A percentile compares a stretch with the other conserved stretches of the same genome.
These are phyloP conservation scores for Scaptomyza pallida DNA, from an alignment of 1,140 invertebrate species.

Conservation along the genomic window DNA sequence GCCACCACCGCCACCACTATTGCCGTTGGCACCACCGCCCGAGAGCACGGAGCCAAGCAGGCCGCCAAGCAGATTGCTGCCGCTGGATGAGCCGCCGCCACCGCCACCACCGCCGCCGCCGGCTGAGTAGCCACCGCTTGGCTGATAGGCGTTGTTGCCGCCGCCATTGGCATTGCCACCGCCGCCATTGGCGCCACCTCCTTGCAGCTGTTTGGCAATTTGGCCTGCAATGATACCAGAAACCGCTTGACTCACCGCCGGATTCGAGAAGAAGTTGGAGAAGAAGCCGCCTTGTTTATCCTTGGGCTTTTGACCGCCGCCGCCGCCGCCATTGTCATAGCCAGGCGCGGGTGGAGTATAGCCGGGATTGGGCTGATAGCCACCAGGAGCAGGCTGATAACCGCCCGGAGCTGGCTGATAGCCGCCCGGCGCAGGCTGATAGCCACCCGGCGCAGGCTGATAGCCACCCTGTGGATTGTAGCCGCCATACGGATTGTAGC, in stretches of 20 bases:
- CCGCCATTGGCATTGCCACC: slow-evolving; percentile 29
- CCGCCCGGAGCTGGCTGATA: slow-evolving; percentile 53
- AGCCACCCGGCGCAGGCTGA: slow-evolving; percentile 42
- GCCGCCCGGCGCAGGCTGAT: slow-evolving; percentile 38
- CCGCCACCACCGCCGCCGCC: slow-evolving; percentile 49
- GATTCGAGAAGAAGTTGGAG: slow-evolving; percentile 80
- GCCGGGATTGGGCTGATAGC: slow-evolving; percentile 63
- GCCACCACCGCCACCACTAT: slow-evolving; percentile 45
- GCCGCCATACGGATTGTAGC: slow-evolving; percentile 57
- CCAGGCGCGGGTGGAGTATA: slow-evolving; percentile 68
- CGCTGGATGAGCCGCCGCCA: slow-evolving; percentile 40
- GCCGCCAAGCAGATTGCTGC: slow-evolving; percentile 64
- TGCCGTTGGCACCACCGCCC: slow-evolving; percentile 48
- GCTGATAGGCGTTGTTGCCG: slow-evolving; percentile 60
- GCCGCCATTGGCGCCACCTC: slow-evolving; percentile 52
- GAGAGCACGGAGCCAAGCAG: slow-evolving; percentile 64
- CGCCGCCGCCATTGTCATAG: slow-evolving; percentile 58
- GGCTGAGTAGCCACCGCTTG: slow-evolving; percentile 64
- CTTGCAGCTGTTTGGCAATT: slow-evolving; percentile 76
- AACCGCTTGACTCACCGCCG: slow-evolving; percentile 80
- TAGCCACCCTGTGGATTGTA: slow-evolving; percentile 61
- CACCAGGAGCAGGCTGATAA: slow-evolving; percentile 54
- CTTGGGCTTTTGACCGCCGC: slow-evolving; percentile 66
- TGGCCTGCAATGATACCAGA: slow-evolving; percentile 82
- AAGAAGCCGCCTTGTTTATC: slow-evolving; percentile 82